Evolutionary conservation across 2,888 invertebrate genomes (phyloP).

Genomic region (Lasioglossum figueresi): DNA sequence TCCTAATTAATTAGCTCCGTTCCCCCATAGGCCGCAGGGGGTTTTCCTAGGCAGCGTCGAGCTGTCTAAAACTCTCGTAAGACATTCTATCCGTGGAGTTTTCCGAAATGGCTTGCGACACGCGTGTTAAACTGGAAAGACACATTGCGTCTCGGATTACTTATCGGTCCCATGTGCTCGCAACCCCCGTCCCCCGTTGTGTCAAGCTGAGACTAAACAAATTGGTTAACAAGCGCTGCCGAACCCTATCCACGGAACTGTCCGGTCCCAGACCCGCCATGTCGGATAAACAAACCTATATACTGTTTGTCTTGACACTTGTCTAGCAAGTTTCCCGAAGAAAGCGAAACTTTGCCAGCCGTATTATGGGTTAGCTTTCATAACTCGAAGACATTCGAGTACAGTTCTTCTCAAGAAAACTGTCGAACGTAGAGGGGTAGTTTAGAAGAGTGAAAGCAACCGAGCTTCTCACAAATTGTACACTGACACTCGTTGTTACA

Average conservation of each 20-base stretch:
- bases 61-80: constrained; percentile 70
- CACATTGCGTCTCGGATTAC: constrained; percentile 67
- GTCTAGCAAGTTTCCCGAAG: neutral
- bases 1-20: constrained; percentile 35
- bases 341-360: neutral
- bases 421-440: neutral
- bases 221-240: constrained; percentile 67
- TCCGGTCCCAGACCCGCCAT: constrained; percentile 18
- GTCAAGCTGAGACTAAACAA: constrained; percentile 80
- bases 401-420: neutral
- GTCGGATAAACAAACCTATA: constrained; percentile 47
- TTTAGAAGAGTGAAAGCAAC: neutral
- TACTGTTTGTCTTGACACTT: constrained; percentile 20
- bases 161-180: constrained; percentile 69
- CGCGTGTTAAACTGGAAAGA: constrained; percentile 56
- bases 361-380: neutral
- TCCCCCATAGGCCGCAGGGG: constrained; percentile 9
- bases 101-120: constrained; percentile 60
- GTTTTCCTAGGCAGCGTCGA: constrained; percentile 71
- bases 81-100: constrained; percentile 49
- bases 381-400: neutral
- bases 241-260: constrained; percentile 61
- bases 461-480: neutral
- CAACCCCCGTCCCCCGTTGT: constrained; percentile 27
- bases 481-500: neutral